Base-by-base conservation (phyloP, 2,113 vertebrate species). In the Paralichthys olivaceus region DNA sequence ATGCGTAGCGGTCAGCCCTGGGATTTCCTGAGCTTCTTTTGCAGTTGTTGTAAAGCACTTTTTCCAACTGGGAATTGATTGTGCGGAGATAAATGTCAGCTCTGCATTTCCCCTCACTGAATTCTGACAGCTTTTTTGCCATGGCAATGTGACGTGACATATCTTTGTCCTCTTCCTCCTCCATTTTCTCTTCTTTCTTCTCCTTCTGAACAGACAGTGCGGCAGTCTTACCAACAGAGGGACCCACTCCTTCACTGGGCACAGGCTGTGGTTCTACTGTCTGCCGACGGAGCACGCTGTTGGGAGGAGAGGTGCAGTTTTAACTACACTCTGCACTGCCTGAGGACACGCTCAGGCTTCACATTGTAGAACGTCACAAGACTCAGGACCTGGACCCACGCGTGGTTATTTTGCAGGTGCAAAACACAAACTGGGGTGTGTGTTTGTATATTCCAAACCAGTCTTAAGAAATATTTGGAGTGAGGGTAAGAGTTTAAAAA, bases 351-450 rank as follows among this genome's bases (percentile, higher is more conserved):
- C 77, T 89, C 85, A 90, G 87, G 73, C 80, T 89, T 90, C 88
- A 91, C 79, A 90, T 91, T 92, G 89, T 91, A 92, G 89, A 93
- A 92, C 90, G 90, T 93, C 90, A 93, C 92, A 91, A 92, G 91
- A 93, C 90, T 90, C 89, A 75, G 84, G 87, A 92, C 90, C 85
- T 80, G 86, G 80, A 89, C 86, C 83, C 75, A 77, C 19, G 63
- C 69, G 3, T 72, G 72, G 78, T 76, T 80, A 83, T 66, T 76
- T 85, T 90, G 80, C 84, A 82, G 83, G 75, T 82, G 66, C 45
- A 82, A 85, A 83, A 80, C 56, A 75, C 70, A 84, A 69, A 84
- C 77, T 79, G 32, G 73, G 70, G 69, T 34, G 5, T 34, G 73
- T 67, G 77, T 76, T 77, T 75, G 74, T 77, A 86, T 84, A 83